These are phyloP conservation scores for Montipora cactus DNA, from an alignment of 64 coral and sea anemone species.

Conservation along the genomic window DNA sequence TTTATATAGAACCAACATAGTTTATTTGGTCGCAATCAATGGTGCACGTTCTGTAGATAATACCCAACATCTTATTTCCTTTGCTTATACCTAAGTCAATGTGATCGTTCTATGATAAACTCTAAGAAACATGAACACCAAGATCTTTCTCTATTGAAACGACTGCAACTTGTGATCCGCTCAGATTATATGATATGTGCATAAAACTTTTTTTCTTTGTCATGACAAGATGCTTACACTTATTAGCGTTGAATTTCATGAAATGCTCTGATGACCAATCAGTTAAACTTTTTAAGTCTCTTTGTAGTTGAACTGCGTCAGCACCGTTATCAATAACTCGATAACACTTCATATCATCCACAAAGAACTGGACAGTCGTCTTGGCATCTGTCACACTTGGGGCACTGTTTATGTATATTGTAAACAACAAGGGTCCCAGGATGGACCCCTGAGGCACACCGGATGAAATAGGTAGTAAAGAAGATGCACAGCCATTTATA, in stretches of 20 bases:
- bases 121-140: slow-evolving; percentile 62
- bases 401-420: too few relatives aligned
- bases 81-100: slow-evolving; percentile 39
- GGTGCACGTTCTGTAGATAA: slow-evolving; percentile 28
- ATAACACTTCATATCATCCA: too few relatives aligned
- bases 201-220: slow-evolving; percentile 52
- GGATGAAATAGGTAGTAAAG: too few relatives aligned
- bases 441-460: too few relatives aligned
- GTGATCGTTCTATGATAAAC: slow-evolving; percentile 56
- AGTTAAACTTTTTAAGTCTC: background rate
- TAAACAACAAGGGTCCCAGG: too few relatives aligned
- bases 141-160: slow-evolving; percentile 47
- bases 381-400: too few relatives aligned
- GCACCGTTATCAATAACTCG: too few relatives aligned
- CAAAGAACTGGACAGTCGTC: too few relatives aligned
- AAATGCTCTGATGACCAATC: slow-evolving; percentile 35
- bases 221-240: slow-evolving; percentile 49
- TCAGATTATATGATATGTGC: background rate
- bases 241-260: slow-evolving; percentile 54
- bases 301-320: slow-evolving; percentile 5
- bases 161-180: background rate
- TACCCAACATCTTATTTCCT: slow-evolving; percentile 53
- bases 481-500: too few relatives aligned
- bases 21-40: slow-evolving; percentile 25
- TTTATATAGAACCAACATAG: slow-evolving; percentile 32